phyloP scores from a whole-genome alignment of 2,113 vertebrate species.

The Oncorhynchus masou region DNA sequence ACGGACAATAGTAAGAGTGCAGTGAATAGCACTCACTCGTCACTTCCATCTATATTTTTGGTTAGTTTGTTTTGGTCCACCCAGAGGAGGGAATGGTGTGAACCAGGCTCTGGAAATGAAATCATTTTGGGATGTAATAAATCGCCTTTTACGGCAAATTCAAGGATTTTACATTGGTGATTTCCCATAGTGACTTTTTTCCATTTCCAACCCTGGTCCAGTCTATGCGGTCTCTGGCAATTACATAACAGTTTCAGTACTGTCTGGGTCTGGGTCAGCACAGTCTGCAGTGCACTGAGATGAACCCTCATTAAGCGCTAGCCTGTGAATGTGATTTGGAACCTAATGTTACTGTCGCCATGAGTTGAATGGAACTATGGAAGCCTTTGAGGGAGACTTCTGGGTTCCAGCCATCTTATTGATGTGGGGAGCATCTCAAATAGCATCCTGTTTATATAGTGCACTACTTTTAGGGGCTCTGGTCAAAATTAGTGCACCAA shows the following conservation, averaged over 20 bases:
- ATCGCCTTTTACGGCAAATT: neutral
- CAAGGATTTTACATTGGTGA: no score
- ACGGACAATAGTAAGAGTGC: no score
- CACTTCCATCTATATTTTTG: no score
- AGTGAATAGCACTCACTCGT: no score
- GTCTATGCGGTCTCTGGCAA: neutral
- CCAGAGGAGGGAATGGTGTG: no score
- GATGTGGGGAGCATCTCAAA: neutral
- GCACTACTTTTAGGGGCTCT: no score
- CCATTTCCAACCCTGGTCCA: neutral
- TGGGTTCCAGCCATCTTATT: conserved; percentile 3
- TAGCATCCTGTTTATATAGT: neutral
- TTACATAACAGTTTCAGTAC: neutral
- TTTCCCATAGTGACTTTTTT: no score
- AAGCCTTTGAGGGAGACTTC: conserved; percentile 35
- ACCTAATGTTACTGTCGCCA: conserved; percentile 26
- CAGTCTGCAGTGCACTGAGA: conserved; percentile 25
- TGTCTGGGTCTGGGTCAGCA: conserved; percentile 19
- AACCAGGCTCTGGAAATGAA: neutral
- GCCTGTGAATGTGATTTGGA: conserved; percentile 49
- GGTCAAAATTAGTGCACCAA: neutral
- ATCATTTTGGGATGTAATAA: neutral
- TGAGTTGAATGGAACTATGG: conserved; percentile 20
- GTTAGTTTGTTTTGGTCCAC: no score
- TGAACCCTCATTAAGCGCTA: conserved; percentile 29